Evolutionary conservation across 2,797 vertebrate species (phyloP).

Genomic region (Rhinella marina): DNA sequence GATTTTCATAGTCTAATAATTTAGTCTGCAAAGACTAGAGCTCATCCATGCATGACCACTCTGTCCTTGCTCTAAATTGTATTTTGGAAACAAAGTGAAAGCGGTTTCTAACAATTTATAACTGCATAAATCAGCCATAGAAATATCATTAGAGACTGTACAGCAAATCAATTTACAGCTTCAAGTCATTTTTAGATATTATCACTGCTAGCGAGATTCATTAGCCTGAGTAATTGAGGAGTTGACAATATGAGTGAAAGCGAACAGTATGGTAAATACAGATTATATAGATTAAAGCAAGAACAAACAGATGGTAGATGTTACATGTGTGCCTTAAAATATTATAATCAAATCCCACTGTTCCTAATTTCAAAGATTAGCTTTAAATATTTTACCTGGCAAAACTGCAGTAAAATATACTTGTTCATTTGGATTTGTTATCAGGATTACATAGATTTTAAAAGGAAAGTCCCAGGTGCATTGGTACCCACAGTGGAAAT

Average conservation of each 20-base stretch:
- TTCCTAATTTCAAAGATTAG: neutral
- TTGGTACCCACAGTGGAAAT: neutral
- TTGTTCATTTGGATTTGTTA: neutral
- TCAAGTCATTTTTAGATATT: slow-evolving; percentile 32
- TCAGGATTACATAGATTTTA: neutral
- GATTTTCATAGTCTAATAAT: slow-evolving; percentile 36
- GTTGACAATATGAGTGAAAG: slow-evolving; percentile 16
- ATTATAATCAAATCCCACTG: neutral
- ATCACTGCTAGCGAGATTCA: slow-evolving; percentile 19
- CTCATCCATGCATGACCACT: slow-evolving; percentile 37
- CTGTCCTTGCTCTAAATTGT: slow-evolving; percentile 41
- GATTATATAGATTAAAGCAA: slow-evolving; percentile 28
- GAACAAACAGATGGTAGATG: neutral
- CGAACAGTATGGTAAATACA: slow-evolving; percentile 15
- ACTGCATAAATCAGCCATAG: slow-evolving; percentile 44
- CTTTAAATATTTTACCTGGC: neutral
- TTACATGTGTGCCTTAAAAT: neutral
- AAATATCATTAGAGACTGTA: slow-evolving; percentile 36
- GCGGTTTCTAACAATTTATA: slow-evolving; percentile 39
- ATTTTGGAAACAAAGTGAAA: slow-evolving; percentile 37
- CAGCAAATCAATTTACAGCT: slow-evolving; percentile 43
- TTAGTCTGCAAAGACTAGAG: slow-evolving; percentile 18
- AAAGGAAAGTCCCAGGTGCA: neutral
- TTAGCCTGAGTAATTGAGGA: slow-evolving; percentile 39
- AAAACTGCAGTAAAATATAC: neutral